phyloP scores from a whole-genome alignment of 2,113 vertebrate species.

The Ctenodactylus gundi region DNA sequence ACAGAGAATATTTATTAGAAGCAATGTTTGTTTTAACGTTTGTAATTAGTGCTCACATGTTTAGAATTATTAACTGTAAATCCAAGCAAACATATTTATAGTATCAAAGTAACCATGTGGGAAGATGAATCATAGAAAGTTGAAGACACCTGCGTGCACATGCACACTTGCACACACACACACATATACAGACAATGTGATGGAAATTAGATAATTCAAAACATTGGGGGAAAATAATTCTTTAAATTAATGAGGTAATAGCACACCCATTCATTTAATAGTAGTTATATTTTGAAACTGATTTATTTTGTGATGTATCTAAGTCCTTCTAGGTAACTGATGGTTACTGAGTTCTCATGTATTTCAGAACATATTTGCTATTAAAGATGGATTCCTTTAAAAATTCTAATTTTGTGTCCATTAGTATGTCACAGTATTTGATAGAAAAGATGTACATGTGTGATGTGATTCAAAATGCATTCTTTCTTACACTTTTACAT shows the following conservation, averaged over 20 bases:
- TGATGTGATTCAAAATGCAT: not conserved
- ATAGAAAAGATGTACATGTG: not conserved
- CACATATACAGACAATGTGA: not conserved
- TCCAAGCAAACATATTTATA: not conserved
- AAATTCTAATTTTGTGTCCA: not conserved
- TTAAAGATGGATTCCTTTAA: not conserved
- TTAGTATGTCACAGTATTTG: not conserved
- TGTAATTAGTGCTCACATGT: not conserved
- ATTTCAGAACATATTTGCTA: not conserved
- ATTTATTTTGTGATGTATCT: not conserved
- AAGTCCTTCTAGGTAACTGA: not conserved
- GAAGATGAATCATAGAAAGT: not conserved
- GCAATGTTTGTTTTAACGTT: not conserved
- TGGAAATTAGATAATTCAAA: not conserved
- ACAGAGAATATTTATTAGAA: not conserved
- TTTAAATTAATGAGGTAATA: not conserved
- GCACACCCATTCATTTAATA: not conserved
- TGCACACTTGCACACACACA: not conserved
- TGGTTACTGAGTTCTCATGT: not conserved
- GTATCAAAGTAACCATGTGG: not conserved
- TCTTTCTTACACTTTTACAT: not conserved
- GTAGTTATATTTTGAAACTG: not conserved
- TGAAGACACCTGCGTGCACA: not conserved
- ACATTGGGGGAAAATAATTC: not conserved
- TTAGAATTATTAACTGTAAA: constrained; percentile 24